phyloP scores from a whole-genome alignment of 2,113 vertebrate genomes.

The Spilogale gracilis region DNA sequence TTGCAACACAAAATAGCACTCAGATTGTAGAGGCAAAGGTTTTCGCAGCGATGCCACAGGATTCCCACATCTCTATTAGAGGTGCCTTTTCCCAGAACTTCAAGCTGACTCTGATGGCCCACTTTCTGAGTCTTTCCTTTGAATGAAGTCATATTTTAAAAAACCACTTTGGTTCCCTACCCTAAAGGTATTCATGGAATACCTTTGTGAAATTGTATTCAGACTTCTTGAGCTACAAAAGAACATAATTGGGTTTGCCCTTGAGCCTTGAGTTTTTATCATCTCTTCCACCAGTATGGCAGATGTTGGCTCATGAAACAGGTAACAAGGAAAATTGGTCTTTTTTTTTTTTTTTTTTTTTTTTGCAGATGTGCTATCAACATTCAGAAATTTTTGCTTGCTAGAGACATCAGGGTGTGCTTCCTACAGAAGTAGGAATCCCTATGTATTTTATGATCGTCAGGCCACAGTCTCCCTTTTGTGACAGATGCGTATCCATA shows the following conservation, averaged over 20 bases:
- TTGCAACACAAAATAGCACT: not conserved
- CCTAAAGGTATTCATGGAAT: not conserved
- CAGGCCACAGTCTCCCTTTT: not conserved
- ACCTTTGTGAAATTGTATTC: not conserved
- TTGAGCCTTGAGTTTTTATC: not conserved
- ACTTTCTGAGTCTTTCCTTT: not conserved
- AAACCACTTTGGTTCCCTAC: not conserved
- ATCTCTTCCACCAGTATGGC: not conserved
- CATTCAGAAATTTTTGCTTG: not conserved
- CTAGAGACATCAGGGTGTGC: not conserved
- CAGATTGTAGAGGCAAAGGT: not conserved
- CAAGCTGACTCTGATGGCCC: not conserved
- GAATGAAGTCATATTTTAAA: slow-evolving; percentile 20
- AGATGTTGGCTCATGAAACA: not conserved
- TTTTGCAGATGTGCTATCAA: not conserved
- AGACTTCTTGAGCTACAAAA: not conserved
- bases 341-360: too few relatives aligned
- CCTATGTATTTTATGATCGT: not conserved
- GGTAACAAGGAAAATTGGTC: not conserved
- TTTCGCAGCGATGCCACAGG: not conserved
- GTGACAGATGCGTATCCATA: not conserved
- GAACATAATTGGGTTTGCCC: not conserved
- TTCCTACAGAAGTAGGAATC: not conserved
- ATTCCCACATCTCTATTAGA: slow-evolving; percentile 14
- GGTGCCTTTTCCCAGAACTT: not conserved